These are phyloP conservation scores for Hystrix cristata DNA, from an alignment of 2,113 vertebrate genomes.

Conservation along the genomic window DNA sequence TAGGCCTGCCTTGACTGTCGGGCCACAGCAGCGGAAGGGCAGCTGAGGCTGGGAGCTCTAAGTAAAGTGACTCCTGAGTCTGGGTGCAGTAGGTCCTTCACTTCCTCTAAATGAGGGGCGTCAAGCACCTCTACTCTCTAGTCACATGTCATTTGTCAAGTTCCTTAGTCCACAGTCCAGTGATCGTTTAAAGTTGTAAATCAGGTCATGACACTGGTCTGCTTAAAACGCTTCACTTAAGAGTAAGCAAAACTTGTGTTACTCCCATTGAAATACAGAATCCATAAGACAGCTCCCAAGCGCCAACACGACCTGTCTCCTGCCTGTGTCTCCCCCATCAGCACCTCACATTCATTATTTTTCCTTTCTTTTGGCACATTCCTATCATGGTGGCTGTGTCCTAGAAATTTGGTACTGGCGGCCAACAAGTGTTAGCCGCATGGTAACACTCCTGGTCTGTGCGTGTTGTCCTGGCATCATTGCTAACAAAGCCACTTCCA, in stretches of 20 bases:
- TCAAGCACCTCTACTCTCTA: neutral
- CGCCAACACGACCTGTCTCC: neutral
- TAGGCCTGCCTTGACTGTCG: neutral
- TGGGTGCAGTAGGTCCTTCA: neutral
- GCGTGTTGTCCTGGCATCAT: neutral
- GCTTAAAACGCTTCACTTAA: neutral
- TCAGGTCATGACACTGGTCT: neutral
- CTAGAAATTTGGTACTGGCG: neutral
- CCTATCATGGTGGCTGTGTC: neutral
- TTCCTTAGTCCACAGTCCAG: neutral
- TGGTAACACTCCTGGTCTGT: neutral
- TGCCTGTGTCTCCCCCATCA: neutral
- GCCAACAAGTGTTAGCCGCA: neutral
- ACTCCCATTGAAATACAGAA: neutral
- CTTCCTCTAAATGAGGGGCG: neutral
- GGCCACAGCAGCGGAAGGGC: neutral
- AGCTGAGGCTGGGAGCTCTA: neutral
- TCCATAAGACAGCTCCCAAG: neutral
- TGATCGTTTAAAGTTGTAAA: constrained; percentile 19
- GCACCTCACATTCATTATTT: neutral
- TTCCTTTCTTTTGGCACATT: neutral
- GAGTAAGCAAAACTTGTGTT: neutral
- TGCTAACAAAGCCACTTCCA: neutral
- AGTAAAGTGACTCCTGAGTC: neutral
- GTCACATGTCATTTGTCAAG: neutral